phyloP scores from a whole-genome alignment of 2,797 vertebrate genomes.

The Rhinichthys osculus region DNA sequence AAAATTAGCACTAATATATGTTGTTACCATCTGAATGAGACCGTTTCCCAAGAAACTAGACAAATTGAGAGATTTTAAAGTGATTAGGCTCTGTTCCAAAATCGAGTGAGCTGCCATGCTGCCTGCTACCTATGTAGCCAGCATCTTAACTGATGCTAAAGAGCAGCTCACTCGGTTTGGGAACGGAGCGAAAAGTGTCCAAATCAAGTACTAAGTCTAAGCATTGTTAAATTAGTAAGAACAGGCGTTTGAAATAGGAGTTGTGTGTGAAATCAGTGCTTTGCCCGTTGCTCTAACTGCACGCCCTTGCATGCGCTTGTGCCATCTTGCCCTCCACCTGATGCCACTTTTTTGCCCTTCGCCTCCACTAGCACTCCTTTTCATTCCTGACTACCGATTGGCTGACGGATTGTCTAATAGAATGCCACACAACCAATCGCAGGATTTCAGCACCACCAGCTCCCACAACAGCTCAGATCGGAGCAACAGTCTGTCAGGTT shows the following conservation, averaged over 20 bases:
- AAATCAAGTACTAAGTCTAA: neutral
- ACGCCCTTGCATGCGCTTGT: slow-evolving; percentile 94
- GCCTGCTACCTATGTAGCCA: neutral
- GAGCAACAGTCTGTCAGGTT: slow-evolving; percentile 99
- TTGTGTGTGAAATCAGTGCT: slow-evolving; percentile 63
- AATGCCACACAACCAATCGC: slow-evolving; percentile 99
- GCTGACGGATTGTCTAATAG: slow-evolving; percentile 99
- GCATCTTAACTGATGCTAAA: neutral
- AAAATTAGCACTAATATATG: slow-evolving; percentile 29
- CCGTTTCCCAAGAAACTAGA: slow-evolving; percentile 26
- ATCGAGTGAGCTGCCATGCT: neutral
- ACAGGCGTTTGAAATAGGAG: slow-evolving; percentile 28
- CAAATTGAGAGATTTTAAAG: slow-evolving; percentile 31
- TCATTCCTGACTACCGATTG: slow-evolving; percentile 99
- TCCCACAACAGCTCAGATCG: slow-evolving; percentile 99
- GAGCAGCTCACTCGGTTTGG: neutral
- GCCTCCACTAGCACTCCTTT: slow-evolving; percentile 98
- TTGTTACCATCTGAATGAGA: slow-evolving; percentile 29
- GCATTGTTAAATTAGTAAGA: neutral
- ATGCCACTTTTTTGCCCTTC: slow-evolving; percentile 98
- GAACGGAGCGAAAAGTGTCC: neutral
- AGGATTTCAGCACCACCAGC: slow-evolving; percentile 99
- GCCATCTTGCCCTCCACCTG: slow-evolving; percentile 94
- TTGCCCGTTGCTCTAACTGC: slow-evolving; percentile 89
- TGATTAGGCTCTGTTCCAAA: slow-evolving; percentile 20